A percentile compares a stretch with the other conserved stretches of the same genome.
Evolutionary conservation across 1,140 invertebrate genomes (phyloP).

Genomic region (Aphidius ervi): DNA sequence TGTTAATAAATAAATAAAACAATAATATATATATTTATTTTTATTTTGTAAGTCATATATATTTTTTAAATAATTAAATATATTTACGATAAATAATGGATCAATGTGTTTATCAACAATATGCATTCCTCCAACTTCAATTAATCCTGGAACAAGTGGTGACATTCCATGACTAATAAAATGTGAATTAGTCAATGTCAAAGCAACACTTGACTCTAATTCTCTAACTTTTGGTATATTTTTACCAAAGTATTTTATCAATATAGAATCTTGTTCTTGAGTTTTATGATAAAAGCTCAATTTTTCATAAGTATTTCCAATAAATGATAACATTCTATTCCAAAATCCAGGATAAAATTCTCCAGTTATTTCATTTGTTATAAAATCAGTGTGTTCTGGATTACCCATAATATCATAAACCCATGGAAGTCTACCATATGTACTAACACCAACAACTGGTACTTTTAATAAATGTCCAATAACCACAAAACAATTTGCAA

Average conservation of each 20-base stretch:
- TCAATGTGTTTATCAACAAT: slow-evolving; percentile 22
- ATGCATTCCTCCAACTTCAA: slow-evolving; percentile 46
- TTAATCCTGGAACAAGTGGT: slow-evolving; percentile 34
- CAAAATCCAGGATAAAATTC: slow-evolving; percentile 57
- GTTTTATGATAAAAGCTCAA: slow-evolving; percentile 28
- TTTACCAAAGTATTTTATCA: slow-evolving; percentile 45
- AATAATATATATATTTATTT: neutral
- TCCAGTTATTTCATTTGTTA: slow-evolving; percentile 57
- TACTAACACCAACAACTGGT: slow-evolving; percentile 57
- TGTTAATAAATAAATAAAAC: neutral
- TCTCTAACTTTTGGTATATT: slow-evolving; percentile 41
- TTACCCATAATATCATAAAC: slow-evolving; percentile 59
- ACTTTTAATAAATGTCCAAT: slow-evolving; percentile 56
- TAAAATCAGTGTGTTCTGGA: slow-evolving; percentile 58
- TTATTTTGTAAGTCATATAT: neutral
- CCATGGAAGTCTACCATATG: slow-evolving; percentile 60
- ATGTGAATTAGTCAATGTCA: slow-evolving; percentile 60
- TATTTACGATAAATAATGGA: slow-evolving; percentile 3
- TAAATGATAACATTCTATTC: slow-evolving; percentile 43
- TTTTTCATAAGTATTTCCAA: neutral
- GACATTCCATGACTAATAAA: slow-evolving; percentile 46
- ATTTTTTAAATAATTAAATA: neutral
- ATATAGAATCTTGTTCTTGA: slow-evolving; percentile 30
- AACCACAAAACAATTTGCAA: slow-evolving; percentile 49
- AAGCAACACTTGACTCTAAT: slow-evolving; percentile 48